Evolutionary conservation across 2,888 invertebrate species (phyloP), one percentile per base, ranked within the genome.

Genomic region (Trisateles emortualis): DNA sequence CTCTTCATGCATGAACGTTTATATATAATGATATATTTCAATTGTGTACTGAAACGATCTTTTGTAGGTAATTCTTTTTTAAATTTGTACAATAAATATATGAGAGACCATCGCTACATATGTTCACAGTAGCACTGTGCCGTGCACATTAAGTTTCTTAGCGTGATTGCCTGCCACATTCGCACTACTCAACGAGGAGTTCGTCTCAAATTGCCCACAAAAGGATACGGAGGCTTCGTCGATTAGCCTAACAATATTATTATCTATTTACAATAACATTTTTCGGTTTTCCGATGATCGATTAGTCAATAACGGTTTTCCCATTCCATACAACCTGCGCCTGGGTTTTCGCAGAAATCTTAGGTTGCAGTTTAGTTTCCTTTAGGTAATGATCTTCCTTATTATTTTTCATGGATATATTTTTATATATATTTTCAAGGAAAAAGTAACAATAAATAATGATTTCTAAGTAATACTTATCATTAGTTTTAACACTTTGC

Each of bases 171-270:
- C 22, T 22, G 46, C 53, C 56, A 64, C 57, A 66, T 69, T 67
- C 64, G 56, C 26, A 43, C 54, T 52, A 53, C 52, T 43, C 17
- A n/a, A 8, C 30, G 11, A 14, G 48, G 41, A 45, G 63, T 59
- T 64, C 39, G 29, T 63, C 58, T 59, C 46, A 63, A 68, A 63
- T 68, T 69, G 54, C 56, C 56, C 63, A 69, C 63, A 39, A 61
- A 46, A 11, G 33, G 14, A 33, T 9, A 14, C 45, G 49, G 47
- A 60, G 55, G 46, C 39, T 50, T 53, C 46, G 13, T 38, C 52
- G 52, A 67, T 61, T 58, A 53, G 30, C 54, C 38, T 53, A 8
- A 29, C 43, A 42, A 40, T 48, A 33, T 52, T 49, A 43, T n/a
- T 17, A 36, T 36, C 17, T 9, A 1, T 36, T 10, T 2, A 14